Evolutionary conservation across 2,797 vertebrate genomes (phyloP), one percentile per base, ranked within the genome.

Genomic region (Rallus crepitans): DNA sequence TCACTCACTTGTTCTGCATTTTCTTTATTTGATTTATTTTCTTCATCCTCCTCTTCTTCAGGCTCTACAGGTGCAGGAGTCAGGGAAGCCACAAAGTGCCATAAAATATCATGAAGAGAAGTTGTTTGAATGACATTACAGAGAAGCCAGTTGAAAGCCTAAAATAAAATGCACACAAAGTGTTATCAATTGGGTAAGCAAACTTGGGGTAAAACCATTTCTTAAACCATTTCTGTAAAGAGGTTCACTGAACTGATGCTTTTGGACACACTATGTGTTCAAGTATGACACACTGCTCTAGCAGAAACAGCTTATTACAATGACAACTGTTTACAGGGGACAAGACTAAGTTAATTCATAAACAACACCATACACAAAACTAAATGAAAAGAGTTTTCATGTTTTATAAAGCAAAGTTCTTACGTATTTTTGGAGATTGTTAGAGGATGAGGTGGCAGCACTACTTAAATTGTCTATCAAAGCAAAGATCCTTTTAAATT

Each of bases 111-210:
- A 92, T 99, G 99, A 88, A 99, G 98, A 65, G 99, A 99, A 25
- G 99, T 99, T 82, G 99, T 99, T 88, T 99, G 99, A 97, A 99
- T 99, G 94, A 99, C 99, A n/a, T 99, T 99, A 96, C 99, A 99
- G 59, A 99, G 98, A 80, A 99, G 99, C 99, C 99, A 99, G 97
- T 99, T 99, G 98, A 99, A 99, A 24, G 99, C 99, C 99, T 99
- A 95, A 92, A 55, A 95, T 24, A 87, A 85, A 92, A 91, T 4
- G 37, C 40, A 37, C 12, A 57, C 3, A 68, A 56, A 59, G 11
- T 57, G 18, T 82, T 65, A 91, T 3, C 11, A 80, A 33, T 0
- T 25, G 25, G 11, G 75, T 82, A 92, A 89, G 39, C 27, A 75
- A 96, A 70, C 24, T 27, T n/a, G 37, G 9, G 91, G 56, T 37